phyloP scores from a whole-genome alignment of 2,113 vertebrate species.

The Craseonycteris thonglongyai region DNA sequence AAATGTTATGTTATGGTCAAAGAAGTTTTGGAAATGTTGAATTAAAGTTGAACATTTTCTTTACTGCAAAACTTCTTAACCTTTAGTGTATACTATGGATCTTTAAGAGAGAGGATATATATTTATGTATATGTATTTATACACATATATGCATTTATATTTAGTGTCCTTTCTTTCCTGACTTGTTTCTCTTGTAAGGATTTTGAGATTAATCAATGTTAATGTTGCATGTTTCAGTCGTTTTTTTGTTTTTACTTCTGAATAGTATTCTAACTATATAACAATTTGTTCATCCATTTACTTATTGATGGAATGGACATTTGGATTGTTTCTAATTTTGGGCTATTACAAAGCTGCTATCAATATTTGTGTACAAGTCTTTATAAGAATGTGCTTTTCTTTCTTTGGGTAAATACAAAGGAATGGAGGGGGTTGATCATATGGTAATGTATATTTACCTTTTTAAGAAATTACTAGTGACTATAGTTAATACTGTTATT shows the following conservation, averaged over 20 bases:
- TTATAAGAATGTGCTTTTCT: not conserved
- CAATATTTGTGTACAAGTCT: not conserved
- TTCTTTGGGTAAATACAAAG: not conserved
- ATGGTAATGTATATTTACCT: not conserved
- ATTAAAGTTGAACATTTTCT: conserved; percentile 5
- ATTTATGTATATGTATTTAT: not conserved
- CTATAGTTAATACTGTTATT: not conserved
- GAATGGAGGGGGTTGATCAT: not conserved
- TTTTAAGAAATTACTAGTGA: not conserved
- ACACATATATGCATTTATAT: too few species aligned
- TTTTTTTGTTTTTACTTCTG: not conserved
- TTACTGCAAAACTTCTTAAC: not conserved
- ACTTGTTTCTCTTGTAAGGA: not conserved
- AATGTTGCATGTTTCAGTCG: not conserved
- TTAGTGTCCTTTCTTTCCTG: not conserved
- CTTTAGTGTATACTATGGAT: not conserved
- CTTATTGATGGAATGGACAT: not conserved
- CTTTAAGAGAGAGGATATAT: not conserved
- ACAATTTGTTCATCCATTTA: not conserved
- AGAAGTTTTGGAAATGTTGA: not conserved
- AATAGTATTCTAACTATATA: not conserved
- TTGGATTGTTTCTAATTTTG: not conserved
- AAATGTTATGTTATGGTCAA: not conserved
- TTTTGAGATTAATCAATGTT: not conserved
- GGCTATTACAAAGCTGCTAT: not conserved